Conservation (phyloP, 2,797 vertebrate species). For the Bradypodion ventrale region DNA sequence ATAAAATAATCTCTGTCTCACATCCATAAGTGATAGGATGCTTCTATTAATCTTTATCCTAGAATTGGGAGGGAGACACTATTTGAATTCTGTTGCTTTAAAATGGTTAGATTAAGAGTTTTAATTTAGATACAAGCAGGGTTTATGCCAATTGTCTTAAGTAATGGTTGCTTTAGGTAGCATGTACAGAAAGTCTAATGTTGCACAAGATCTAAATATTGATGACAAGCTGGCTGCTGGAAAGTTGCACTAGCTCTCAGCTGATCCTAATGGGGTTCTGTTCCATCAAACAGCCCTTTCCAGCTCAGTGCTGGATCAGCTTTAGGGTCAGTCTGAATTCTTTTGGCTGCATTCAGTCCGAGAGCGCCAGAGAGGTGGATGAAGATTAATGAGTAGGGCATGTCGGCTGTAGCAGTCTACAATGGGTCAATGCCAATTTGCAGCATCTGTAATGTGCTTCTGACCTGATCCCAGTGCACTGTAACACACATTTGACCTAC, state of each 20-base stretch:
- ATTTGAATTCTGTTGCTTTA: conserved; percentile 27
- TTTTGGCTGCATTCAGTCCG: conserved; percentile 18
- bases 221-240: neutral
- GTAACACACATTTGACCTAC: conserved; percentile 17
- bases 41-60: conserved; percentile 43
- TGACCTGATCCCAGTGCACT: conserved; percentile 31
- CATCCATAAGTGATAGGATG: conserved; percentile 41
- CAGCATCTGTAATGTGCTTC: conserved; percentile 19
- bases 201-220: neutral
- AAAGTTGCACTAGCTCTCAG: neutral
- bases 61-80: neutral
- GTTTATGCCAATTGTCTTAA: conserved; percentile 26
- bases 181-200: neutral
- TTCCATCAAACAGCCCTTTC: conserved; percentile 1
- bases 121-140: conserved; percentile 22
- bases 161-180: neutral
- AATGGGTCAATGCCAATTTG: conserved; percentile 39
- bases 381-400: conserved; percentile 41
- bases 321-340: conserved; percentile 5
- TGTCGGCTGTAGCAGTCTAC: conserved; percentile 27
- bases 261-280: neutral
- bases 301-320: neutral
- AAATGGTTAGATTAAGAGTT: conserved; percentile 32
- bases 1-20: conserved; percentile 31
- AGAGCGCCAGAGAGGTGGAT: conserved; percentile 10